Evolutionary conservation across 2,797 vertebrate genomes (phyloP).

Genomic region (Neostethus bicornis): DNA sequence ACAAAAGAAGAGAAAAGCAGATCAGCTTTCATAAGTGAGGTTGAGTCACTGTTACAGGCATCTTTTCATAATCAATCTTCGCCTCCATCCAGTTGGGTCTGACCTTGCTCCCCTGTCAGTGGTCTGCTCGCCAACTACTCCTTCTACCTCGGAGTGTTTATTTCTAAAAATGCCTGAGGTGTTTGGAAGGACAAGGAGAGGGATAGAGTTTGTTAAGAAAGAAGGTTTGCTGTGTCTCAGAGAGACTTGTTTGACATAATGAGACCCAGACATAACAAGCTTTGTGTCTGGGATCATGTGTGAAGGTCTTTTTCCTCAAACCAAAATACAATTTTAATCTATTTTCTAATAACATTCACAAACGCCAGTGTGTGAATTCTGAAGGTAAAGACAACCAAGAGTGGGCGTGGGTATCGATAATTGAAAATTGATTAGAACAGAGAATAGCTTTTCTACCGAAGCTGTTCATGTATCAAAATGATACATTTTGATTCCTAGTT

Average conservation of each 20-base stretch:
- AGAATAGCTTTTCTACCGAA: too few relatives aligned
- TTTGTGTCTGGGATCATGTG: conserved; percentile 43
- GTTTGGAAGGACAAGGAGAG: conserved; percentile 39
- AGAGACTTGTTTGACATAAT: conserved; percentile 54
- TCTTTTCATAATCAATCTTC: conserved; percentile 64
- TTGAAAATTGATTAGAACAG: too few relatives aligned
- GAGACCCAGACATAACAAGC: conserved; percentile 36
- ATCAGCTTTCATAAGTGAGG: conserved; percentile 66
- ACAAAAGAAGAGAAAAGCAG: conserved; percentile 48
- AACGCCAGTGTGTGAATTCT: conserved; percentile 28
- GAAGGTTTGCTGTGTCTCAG: conserved; percentile 49
- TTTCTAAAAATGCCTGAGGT: conserved; percentile 48
- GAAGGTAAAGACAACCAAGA: conserved; percentile 10
- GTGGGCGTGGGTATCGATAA: too few relatives aligned
- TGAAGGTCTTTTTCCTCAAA: conserved; percentile 59
- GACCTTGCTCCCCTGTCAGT: conserved; percentile 54
- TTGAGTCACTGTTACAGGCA: conserved; percentile 56
- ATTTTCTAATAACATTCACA: conserved; percentile 28
- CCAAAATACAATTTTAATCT: conserved; percentile 35
- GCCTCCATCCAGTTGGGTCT: conserved; percentile 45
- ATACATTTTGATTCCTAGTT: too few relatives aligned
- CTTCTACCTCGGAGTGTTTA: conserved; percentile 46
- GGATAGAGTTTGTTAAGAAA: conserved; percentile 34
- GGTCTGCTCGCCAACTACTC: conserved; percentile 58
- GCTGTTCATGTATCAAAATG: too few relatives aligned